A percentile compares a stretch with the other conserved stretches of the same genome.
Conservation (phyloP, 2,113 vertebrate genomes). For the Gasterosteus aculeatus region DNA sequence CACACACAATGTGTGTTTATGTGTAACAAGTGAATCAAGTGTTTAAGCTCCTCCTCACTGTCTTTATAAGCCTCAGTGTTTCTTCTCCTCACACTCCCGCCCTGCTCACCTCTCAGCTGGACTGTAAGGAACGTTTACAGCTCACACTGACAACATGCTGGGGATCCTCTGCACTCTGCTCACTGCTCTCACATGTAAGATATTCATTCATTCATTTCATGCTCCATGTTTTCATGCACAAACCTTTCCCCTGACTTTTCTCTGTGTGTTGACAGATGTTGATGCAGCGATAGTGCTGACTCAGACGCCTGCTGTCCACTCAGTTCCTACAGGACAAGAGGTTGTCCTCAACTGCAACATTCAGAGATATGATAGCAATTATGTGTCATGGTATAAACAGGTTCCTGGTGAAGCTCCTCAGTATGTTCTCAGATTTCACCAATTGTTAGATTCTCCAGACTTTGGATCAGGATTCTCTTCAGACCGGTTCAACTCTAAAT, state of each 20-base stretch:
- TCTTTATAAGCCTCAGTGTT: conserved; percentile 16
- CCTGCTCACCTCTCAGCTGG: neutral
- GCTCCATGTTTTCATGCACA: neutral
- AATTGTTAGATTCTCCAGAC: too few relatives aligned
- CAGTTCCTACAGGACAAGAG: conserved; percentile 42
- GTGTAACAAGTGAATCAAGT: too few relatives aligned
- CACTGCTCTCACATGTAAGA: too few relatives aligned
- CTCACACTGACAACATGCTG: neutral
- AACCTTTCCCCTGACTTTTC: neutral
- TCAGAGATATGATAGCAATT: rapidly evolving
- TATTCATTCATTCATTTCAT: neutral
- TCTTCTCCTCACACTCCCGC: conserved; percentile 38
- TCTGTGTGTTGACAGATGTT: conserved; percentile 31
- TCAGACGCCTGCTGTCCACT: conserved; percentile 36
- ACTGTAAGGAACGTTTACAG: conserved; percentile 22
- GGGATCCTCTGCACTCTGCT: conserved; percentile 51
- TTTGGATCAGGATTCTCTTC: conserved; percentile 64
- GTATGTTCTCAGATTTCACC: neutral
- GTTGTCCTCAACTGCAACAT: conserved; percentile 53
- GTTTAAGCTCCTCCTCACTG: conserved; percentile 8
- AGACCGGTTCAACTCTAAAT: conserved; percentile 12
- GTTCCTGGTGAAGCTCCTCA: conserved; percentile 50
- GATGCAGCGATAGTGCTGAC: conserved; percentile 41
- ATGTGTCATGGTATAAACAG: conserved; percentile 37
- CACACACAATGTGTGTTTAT: too few relatives aligned